Base-by-base conservation (phyloP, 1,140 invertebrate species). In the Drosophila burlai region DNA sequence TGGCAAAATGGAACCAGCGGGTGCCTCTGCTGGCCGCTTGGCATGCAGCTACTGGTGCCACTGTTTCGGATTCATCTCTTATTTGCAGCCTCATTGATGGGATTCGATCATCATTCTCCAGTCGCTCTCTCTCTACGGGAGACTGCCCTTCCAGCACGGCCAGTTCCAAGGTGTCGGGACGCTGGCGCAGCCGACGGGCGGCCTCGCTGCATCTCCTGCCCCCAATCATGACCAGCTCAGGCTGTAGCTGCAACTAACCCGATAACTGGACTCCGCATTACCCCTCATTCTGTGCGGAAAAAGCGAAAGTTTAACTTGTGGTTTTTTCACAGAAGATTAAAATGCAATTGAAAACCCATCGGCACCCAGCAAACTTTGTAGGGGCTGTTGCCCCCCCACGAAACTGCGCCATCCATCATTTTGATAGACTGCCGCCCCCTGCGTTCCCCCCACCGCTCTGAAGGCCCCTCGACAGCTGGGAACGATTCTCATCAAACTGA, bases 141-240 rank as follows among this genome's bases (percentile, higher is more conserved):
- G 21, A 26, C 54, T 50, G 49, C 15, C 47, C 54, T 3, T 68
- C 82, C 36, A 92, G 67, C 50, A 91, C 91, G 9, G 81, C 72
- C 74, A 92, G 55, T 59, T 92, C 91, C 69, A 92, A 59, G 6
- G 82, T 92, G 54, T 92, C 91, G 16, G 91, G 91, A 50, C 91
- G 83, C 54, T 81, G 91, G 42, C 86, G 86, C 45, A 76, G 46
- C 29, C 72, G 52, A 47, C 54, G 77, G 38, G 79, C 63, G 18
- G 45, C 58, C 46, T 80, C 81, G 64, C 69, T 78, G 73, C 73
- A 72, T 68, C 43, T 68, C 18, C 49, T 55, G 47, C 69, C 46
- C 42, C 65, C 87, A 52, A 78, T 79, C 86, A 92, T 92, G 47
- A 67, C 66, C 54, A 34, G 34, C 45, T 47, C 29, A 31, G 63